phyloP scores from a whole-genome alignment of 1,140 invertebrate genomes.

The Drosophila leontia region DNA sequence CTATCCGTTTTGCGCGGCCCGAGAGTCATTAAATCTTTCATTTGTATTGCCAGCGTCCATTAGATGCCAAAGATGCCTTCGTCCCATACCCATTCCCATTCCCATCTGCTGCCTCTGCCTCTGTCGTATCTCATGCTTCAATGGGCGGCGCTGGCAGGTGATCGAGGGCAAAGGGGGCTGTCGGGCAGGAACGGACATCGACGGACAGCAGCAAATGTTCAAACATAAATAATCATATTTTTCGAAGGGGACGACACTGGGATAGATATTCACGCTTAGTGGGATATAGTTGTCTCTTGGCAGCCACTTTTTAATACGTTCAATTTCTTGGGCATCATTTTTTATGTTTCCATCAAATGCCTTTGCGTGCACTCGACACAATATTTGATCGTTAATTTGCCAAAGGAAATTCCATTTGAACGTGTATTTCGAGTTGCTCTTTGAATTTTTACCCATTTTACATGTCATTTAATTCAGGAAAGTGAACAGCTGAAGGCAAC shows the following conservation, averaged over 20 bases:
- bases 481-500: slow-evolving; percentile 59
- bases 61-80: slow-evolving; percentile 70
- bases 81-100: slow-evolving; percentile 6
- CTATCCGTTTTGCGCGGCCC: slow-evolving; percentile 30
- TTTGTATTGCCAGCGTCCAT: slow-evolving; percentile 80
- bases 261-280: slow-evolving; percentile 15
- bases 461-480: slow-evolving; percentile 56
- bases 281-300: slow-evolving; percentile 63
- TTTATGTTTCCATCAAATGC: slow-evolving; percentile 48
- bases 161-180: slow-evolving; percentile 10
- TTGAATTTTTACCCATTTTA: slow-evolving; percentile 50
- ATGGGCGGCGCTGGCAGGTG: slow-evolving; percentile 71
- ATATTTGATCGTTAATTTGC: slow-evolving; percentile 74
- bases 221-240: slow-evolving; percentile 76
- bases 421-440: slow-evolving; percentile 41
- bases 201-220: slow-evolving; percentile 81
- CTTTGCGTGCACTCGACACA: slow-evolving; percentile 46
- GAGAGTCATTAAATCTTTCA: slow-evolving; percentile 82
- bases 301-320: slow-evolving; percentile 59
- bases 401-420: slow-evolving; percentile 54
- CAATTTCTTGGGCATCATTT: slow-evolving; percentile 49
- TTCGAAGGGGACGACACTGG: slow-evolving; percentile 9
- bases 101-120: slow-evolving; percentile 15
- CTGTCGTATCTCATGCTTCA: slow-evolving; percentile 69
- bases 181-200: slow-evolving; percentile 9